phyloP scores from a whole-genome alignment of 2,888 invertebrate genomes.

The Ophion slaviceki region DNA sequence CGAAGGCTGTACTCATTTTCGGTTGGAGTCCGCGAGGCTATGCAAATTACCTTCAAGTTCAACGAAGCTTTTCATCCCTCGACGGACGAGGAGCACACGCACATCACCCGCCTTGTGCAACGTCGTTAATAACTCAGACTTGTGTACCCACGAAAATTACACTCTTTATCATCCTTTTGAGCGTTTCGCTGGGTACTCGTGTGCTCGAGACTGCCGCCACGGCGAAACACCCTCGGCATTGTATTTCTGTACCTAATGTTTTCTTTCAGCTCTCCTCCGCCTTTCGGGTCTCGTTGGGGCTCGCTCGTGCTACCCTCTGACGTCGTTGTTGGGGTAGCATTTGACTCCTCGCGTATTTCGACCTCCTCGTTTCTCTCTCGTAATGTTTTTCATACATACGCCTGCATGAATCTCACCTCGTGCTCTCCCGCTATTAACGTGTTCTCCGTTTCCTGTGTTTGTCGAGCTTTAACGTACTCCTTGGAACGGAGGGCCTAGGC shows the following conservation, averaged over 20 bases:
- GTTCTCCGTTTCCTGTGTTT: constrained; percentile 54
- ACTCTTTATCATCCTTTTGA: constrained; percentile 74
- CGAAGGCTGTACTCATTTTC: constrained; percentile 17
- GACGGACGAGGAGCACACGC: constrained; percentile 44
- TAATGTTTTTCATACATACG: constrained; percentile 7
- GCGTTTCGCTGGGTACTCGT: constrained; percentile 42
- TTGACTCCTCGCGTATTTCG: constrained; percentile 12
- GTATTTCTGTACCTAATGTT: constrained; percentile 52
- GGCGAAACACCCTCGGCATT: constrained; percentile 36
- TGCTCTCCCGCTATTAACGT: constrained; percentile 47
- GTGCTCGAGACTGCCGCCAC: constrained; percentile 48
- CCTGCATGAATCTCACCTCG: not conserved
- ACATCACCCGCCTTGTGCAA: constrained; percentile 34
- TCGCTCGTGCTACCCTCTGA: constrained; percentile 22
- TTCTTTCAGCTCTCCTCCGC: constrained; percentile 25
- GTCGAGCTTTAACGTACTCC: constrained; percentile 60
- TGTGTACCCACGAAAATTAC: constrained; percentile 78
- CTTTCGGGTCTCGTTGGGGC: constrained; percentile 1
- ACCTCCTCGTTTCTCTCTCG: constrained; percentile 17
- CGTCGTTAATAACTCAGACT: constrained; percentile 76
- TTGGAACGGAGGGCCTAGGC: not conserved
- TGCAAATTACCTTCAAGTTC: constrained; percentile 65
- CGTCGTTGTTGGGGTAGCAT: constrained; percentile 30
- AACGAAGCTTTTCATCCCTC: constrained; percentile 61
- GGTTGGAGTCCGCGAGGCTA: constrained; percentile 24